Evolutionary conservation across 2,797 vertebrate species (phyloP).

Genomic region (Argentina silus): DNA sequence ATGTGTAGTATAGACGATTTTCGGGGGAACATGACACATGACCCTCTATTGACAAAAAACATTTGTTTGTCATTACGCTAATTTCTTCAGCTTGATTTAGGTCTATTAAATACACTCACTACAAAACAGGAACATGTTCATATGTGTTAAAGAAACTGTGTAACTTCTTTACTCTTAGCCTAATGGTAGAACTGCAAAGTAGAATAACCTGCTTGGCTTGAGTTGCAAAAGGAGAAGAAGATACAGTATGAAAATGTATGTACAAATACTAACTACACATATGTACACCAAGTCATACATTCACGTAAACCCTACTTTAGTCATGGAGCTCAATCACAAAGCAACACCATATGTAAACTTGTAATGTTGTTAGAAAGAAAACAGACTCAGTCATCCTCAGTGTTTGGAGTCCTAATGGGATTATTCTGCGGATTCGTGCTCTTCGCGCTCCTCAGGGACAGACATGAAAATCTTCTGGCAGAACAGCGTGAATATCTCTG

Average conservation of each 20-base stretch:
- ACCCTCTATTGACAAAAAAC: not conserved
- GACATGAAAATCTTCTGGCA: conserved; percentile 82
- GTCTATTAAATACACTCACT: not conserved
- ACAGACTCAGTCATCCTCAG: conserved; percentile 30
- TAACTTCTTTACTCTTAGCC: not conserved
- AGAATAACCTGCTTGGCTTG: not conserved
- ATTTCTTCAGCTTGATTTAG: not conserved
- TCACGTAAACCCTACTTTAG: conserved; percentile 22
- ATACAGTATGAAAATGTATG: conserved; percentile 15
- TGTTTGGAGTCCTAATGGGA: not conserved
- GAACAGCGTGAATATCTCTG: conserved; percentile 81
- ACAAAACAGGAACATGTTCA: not conserved
- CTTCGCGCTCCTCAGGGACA: conserved; percentile 74
- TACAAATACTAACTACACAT: conserved; percentile 6
- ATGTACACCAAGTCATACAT: conserved; percentile 13
- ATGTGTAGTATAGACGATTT: not conserved
- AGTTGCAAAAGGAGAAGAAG: not conserved
- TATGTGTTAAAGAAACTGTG: not conserved
- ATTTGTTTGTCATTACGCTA: not conserved
- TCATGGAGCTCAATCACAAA: conserved; percentile 27
- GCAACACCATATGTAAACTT: conserved; percentile 48
- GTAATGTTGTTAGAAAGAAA: conserved; percentile 27
- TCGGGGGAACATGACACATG: not conserved
- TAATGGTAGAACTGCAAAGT: not conserved
- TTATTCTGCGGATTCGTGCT: conserved; percentile 48